These are phyloP conservation scores for Danio aesculapii DNA, from an alignment of 2,797 vertebrate genomes.

Conservation along the genomic window DNA sequence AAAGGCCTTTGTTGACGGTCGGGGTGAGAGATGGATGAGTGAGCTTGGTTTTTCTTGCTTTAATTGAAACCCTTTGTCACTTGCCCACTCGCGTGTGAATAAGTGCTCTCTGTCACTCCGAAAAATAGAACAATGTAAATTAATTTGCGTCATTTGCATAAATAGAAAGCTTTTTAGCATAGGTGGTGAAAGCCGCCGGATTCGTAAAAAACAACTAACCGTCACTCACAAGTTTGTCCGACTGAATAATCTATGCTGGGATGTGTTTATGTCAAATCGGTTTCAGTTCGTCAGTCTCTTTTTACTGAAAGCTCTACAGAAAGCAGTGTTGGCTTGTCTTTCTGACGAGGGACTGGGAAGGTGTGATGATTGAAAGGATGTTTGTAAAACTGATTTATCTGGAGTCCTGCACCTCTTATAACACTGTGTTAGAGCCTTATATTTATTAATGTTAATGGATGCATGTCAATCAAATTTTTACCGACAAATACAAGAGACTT, in stretches of 20 bases:
- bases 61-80: constrained; percentile 67
- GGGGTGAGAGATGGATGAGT: constrained; percentile 61
- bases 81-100: constrained; percentile 62
- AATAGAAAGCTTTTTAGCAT: constrained; percentile 52
- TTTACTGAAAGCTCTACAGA: constrained; percentile 6
- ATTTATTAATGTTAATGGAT: not conserved
- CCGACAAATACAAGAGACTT: not conserved
- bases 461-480: not conserved
- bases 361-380: constrained; percentile 15
- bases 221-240: constrained; percentile 12
- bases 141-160: constrained; percentile 63
- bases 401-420: constrained; percentile 2
- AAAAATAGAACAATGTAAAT: constrained; percentile 58
- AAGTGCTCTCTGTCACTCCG: constrained; percentile 58
- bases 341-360: not conserved
- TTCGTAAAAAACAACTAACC: constrained; percentile 40
- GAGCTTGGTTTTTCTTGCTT: constrained; percentile 59
- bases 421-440: not conserved
- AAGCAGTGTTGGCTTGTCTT: not conserved
- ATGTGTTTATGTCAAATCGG: constrained; percentile 8
- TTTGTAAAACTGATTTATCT: constrained; percentile 9
- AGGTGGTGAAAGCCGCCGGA: constrained; percentile 35
- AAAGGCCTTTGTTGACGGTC: constrained; percentile 64
- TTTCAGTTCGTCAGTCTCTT: constrained; percentile 26
- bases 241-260: constrained; percentile 4